Conservation (phyloP, 2,888 invertebrate genomes). For the Caenorhabditis auriculariae region DNA sequence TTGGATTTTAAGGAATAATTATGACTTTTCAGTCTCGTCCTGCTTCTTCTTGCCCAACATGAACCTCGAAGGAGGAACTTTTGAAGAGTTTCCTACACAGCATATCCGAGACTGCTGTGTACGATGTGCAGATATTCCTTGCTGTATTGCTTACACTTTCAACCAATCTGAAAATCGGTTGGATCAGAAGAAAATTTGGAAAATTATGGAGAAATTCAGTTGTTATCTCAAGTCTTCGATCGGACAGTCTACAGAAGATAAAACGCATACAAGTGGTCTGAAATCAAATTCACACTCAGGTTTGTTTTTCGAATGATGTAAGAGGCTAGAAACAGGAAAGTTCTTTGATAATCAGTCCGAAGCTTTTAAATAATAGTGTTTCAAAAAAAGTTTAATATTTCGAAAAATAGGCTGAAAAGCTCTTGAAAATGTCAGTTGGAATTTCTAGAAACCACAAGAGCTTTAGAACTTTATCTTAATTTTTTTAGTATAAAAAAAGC, state of each 20-base stretch:
- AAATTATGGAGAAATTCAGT: constrained; percentile 10
- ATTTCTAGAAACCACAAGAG: too few relatives aligned
- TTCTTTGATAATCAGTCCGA: too few relatives aligned
- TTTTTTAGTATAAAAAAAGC: too few relatives aligned
- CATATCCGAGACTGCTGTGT: constrained; percentile 45
- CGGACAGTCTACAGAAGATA: constrained; percentile 48
- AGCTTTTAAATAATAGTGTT: too few relatives aligned
- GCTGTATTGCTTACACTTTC: constrained; percentile 53
- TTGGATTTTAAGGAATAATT: constrained; percentile 4
- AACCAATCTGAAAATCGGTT: constrained; percentile 29
- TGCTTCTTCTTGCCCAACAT: constrained; percentile 56
- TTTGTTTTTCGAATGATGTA: constrained; percentile 2
- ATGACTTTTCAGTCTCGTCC: constrained; percentile 39
- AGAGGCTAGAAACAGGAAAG: not conserved
- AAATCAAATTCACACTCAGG: constrained; percentile 51
- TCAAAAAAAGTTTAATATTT: too few relatives aligned
- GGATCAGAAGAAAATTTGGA: not conserved
- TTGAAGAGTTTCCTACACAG: constrained; percentile 49
- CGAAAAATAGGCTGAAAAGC: too few relatives aligned
- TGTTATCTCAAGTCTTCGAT: constrained; percentile 59
- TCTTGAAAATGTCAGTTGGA: too few relatives aligned
- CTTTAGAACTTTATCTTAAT: too few relatives aligned
- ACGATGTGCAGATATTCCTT: constrained; percentile 34
- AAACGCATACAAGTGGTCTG: constrained; percentile 48
- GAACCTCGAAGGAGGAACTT: constrained; percentile 51